Conservation (phyloP, 2,797 vertebrate genomes). For the Garrulus glandarius region DNA sequence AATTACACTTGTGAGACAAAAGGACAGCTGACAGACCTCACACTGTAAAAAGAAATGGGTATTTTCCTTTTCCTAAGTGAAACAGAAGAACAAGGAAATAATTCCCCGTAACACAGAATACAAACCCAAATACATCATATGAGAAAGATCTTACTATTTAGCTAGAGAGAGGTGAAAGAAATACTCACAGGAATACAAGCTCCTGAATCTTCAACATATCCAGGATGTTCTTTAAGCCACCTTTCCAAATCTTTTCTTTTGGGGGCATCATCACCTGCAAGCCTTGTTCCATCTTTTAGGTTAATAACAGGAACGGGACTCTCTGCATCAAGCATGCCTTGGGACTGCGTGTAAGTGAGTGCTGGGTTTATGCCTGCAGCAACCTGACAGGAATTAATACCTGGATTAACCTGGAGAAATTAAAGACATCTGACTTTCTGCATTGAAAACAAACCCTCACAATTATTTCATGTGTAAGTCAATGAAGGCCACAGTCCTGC, state of each 20-base stretch:
- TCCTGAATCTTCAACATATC: constrained; percentile 94
- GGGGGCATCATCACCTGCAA: constrained; percentile 96
- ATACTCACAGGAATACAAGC: constrained; percentile 91
- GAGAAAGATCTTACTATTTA: not conserved
- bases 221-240: constrained; percentile 94
- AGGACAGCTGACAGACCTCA: not conserved
- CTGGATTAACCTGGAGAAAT: constrained; percentile 79
- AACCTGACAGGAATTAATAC: constrained; percentile 83
- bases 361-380: constrained; percentile 74
- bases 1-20: not conserved
- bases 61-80: not conserved
- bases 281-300: constrained; percentile 95
- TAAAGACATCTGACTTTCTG: not conserved
- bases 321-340: constrained; percentile 81
- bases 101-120: not conserved
- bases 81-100: not conserved
- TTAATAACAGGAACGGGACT: constrained; percentile 95
- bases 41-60: not conserved
- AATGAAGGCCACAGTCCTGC: not conserved
- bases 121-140: not conserved
- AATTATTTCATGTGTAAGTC: not conserved
- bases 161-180: not conserved
- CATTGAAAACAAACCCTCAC: not conserved
- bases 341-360: constrained; percentile 71
- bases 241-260: constrained; percentile 91